Evolutionary conservation across 2,888 invertebrate species (phyloP).

Genomic region (Nasonovia ribisnigri): DNA sequence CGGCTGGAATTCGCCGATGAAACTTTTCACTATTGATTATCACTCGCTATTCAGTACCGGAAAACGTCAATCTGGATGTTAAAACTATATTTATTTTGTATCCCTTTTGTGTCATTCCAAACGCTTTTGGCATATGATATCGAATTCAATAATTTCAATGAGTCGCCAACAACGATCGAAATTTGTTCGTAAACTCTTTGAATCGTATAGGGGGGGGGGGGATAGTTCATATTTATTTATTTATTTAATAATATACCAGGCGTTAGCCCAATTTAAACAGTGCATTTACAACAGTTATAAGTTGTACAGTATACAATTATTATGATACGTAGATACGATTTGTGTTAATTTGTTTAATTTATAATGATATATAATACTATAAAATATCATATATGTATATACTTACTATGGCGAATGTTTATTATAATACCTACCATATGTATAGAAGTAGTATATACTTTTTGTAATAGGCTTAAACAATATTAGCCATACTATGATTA

Average conservation of each 20-base stretch:
- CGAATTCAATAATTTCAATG: neutral
- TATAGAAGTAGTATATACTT: neutral
- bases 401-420: neutral
- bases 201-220: neutral
- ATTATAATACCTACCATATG: neutral
- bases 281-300: too few relatives aligned
- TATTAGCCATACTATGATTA: neutral
- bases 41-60: neutral
- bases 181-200: neutral
- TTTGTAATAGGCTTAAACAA: neutral
- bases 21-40: neutral
- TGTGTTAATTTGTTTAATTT: neutral
- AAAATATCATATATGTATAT: too few relatives aligned
- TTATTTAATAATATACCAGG: too few relatives aligned
- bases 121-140: neutral
- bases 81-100: neutral
- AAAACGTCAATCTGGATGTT: neutral
- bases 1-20: neutral
- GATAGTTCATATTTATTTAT: too few relatives aligned
- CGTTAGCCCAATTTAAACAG: too few relatives aligned
- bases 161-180: neutral
- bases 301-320: neutral
- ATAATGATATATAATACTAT: neutral
- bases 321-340: neutral
- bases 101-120: neutral